A percentile compares a stretch with the other conserved stretches of the same genome.
These are phyloP conservation scores for Paracanthobrama guichenoti DNA, from an alignment of 2,113 vertebrate genomes.

Conservation along the genomic window DNA sequence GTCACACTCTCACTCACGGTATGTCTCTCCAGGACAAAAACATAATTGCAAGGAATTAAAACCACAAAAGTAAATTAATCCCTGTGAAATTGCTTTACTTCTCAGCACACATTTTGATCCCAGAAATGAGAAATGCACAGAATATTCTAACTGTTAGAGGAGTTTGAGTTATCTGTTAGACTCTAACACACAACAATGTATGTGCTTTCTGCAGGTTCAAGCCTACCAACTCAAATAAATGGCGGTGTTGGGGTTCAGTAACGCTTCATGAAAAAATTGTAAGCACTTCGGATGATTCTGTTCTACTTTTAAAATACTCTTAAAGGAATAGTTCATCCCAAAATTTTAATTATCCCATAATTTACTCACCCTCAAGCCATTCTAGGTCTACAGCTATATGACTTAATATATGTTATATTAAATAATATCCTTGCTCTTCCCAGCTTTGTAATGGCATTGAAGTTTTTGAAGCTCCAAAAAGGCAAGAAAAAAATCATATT, in stretches of 20 bases:
- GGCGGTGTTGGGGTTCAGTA: not conserved
- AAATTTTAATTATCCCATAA: too few relatives aligned
- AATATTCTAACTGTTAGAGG: too few relatives aligned
- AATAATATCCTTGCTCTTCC: too few relatives aligned
- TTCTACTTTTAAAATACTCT: not conserved
- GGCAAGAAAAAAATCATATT: too few relatives aligned
- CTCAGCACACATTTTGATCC: not conserved
- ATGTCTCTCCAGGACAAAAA: conserved; percentile 1
- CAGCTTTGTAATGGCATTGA: too few relatives aligned
- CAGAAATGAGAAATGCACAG: not conserved
- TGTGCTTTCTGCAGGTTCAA: conserved; percentile 17
- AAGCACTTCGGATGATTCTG: not conserved
- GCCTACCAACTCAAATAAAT: not conserved
- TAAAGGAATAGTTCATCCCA: too few relatives aligned
- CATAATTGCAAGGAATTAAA: not conserved
- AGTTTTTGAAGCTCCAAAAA: too few relatives aligned
- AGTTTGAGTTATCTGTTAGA: too few relatives aligned
- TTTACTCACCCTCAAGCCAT: too few relatives aligned
- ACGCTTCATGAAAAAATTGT: not conserved
- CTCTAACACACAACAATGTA: not conserved
- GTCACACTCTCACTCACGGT: conserved; percentile 54
- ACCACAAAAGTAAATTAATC: not conserved
- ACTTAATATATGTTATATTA: too few relatives aligned
- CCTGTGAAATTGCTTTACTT: not conserved
- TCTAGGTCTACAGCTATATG: too few relatives aligned